Conservation (phyloP, 2,797 vertebrate species). For the Calcarius lapponicus region DNA sequence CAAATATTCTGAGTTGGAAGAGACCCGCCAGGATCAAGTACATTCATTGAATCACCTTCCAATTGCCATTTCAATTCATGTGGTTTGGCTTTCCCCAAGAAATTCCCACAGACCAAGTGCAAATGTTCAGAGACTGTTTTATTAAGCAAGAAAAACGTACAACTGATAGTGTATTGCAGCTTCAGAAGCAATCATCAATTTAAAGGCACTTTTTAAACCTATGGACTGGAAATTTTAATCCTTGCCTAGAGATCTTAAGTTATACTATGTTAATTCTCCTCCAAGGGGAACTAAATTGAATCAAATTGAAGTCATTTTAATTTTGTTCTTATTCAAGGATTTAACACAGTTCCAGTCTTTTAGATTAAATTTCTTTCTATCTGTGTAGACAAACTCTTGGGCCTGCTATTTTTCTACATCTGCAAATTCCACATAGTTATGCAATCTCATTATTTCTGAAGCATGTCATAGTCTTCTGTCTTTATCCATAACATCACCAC, state of each 20-base stretch:
- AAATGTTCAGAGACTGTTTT: not conserved
- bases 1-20: not conserved
- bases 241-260: not conserved
- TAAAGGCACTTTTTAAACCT: not conserved
- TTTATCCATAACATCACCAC: not conserved
- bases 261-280: not conserved
- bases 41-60: not conserved
- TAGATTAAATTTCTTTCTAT: not conserved
- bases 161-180: not conserved
- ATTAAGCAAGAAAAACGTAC: not conserved
- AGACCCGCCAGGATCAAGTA: not conserved
- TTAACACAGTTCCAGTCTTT: not conserved
- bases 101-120: not conserved
- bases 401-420: not conserved
- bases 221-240: not conserved
- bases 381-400: not conserved
- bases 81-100: not conserved
- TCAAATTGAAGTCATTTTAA: not conserved
- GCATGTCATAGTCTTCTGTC: not conserved
- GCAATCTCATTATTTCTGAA: not conserved
- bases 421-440: not conserved
- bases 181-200: not conserved
- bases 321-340: not conserved
- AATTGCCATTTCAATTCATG: not conserved
- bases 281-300: not conserved